These are phyloP conservation scores for Chromis chromis DNA, from an alignment of 2,797 vertebrate genomes.

Conservation along the genomic window DNA sequence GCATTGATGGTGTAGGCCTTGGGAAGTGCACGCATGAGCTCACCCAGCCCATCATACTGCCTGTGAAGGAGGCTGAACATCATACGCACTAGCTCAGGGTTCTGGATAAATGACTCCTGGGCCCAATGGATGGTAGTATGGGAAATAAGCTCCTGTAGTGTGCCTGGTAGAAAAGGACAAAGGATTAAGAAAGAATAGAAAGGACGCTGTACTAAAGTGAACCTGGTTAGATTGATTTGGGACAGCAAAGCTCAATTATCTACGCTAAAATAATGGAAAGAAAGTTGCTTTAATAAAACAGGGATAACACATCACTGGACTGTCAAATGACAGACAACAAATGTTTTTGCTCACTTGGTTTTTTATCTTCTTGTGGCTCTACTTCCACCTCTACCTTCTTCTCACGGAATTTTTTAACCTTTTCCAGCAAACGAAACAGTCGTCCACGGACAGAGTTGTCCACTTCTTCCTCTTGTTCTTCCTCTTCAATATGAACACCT, in stretches of 20 bases:
- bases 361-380: constrained; percentile 88
- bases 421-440: constrained; percentile 88
- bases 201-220: not conserved
- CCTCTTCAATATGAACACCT: constrained; percentile 90
- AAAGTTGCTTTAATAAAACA: not conserved
- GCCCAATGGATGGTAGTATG: constrained; percentile 97
- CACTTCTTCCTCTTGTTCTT: constrained; percentile 89
- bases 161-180: constrained; percentile 77
- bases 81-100: constrained; percentile 93
- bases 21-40: constrained; percentile 92
- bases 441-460: constrained; percentile 89
- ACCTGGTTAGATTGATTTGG: not conserved
- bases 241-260: not conserved
- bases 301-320: not conserved
- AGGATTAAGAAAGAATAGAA: not conserved
- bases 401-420: constrained; percentile 85
- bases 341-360: constrained; percentile 86
- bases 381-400: constrained; percentile 82
- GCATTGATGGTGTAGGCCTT: constrained; percentile 93
- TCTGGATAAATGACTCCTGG: constrained; percentile 96
- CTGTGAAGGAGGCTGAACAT: constrained; percentile 97
- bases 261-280: not conserved
- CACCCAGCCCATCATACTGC: constrained; percentile 93
- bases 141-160: constrained; percentile 93
- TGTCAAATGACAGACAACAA: constrained; percentile 2